Evolutionary conservation across 2,888 invertebrate genomes (phyloP).

Genomic region (Autographa gamma): DNA sequence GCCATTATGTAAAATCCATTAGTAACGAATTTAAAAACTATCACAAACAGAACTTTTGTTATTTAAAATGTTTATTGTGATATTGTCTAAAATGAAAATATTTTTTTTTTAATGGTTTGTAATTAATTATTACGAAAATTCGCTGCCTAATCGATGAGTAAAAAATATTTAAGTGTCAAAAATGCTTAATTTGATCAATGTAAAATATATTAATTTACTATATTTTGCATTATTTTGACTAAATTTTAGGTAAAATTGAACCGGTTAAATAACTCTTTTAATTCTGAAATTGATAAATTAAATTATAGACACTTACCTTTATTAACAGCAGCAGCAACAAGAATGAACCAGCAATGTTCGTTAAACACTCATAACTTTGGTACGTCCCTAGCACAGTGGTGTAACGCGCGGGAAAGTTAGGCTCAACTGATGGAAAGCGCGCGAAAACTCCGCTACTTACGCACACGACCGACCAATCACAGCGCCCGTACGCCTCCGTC

Average conservation of each 20-base stretch:
- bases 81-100: too few relatives aligned
- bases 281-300: not conserved
- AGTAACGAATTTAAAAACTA: not conserved
- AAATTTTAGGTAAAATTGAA: not conserved
- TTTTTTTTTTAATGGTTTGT: too few relatives aligned
- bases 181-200: too few relatives aligned
- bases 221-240: too few relatives aligned
- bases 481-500: constrained; percentile 77
- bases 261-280: not conserved
- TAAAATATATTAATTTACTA: too few relatives aligned
- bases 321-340: constrained; percentile 45
- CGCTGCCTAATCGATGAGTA: too few relatives aligned
- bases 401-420: constrained; percentile 76
- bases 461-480: constrained; percentile 74
- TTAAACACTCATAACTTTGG: constrained; percentile 76
- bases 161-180: too few relatives aligned
- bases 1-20: not conserved
- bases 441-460: constrained; percentile 85
- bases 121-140: too few relatives aligned
- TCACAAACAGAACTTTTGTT: not conserved
- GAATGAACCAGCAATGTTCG: constrained; percentile 41
- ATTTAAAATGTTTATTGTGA: not conserved
- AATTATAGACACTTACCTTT: constrained; percentile 63
- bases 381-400: constrained; percentile 58
- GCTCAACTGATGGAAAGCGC: constrained; percentile 83